Conservation (phyloP, 1,140 invertebrate genomes). For the Hesperophylax magnus region DNA sequence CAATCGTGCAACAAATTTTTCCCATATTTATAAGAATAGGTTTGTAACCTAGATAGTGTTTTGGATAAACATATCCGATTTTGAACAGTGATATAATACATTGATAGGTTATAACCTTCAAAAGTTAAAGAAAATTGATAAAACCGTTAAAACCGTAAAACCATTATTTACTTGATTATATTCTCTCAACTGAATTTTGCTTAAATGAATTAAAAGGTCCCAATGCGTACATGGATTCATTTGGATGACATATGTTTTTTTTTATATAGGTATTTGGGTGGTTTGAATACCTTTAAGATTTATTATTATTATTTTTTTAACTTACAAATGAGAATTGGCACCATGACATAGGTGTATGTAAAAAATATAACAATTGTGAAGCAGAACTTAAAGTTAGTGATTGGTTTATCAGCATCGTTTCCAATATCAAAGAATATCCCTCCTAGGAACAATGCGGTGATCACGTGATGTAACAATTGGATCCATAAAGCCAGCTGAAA, state of each 20-base stretch:
- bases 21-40: no score
- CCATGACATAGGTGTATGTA: conserved; percentile 76
- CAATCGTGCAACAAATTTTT: no score
- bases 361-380: conserved; percentile 74
- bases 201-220: neutral
- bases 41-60: no score
- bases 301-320: conserved; percentile 47
- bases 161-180: neutral
- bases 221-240: neutral
- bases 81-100: no score
- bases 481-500: conserved; percentile 69
- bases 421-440: conserved; percentile 72
- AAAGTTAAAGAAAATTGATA: no score
- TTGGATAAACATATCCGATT: no score
- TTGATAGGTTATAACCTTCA: no score
- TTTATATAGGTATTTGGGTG: no score
- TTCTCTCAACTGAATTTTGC: neutral
- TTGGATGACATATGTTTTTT: neutral
- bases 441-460: conserved; percentile 71
- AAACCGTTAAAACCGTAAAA: no score
- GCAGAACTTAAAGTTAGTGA: conserved; percentile 74
- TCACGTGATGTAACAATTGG: conserved; percentile 71
- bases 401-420: conserved; percentile 68
- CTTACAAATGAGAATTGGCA: conserved; percentile 74
- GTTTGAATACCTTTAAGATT: neutral